Conservation (phyloP, 2,888 invertebrate species). For the Ferdinandea cuprea region DNA sequence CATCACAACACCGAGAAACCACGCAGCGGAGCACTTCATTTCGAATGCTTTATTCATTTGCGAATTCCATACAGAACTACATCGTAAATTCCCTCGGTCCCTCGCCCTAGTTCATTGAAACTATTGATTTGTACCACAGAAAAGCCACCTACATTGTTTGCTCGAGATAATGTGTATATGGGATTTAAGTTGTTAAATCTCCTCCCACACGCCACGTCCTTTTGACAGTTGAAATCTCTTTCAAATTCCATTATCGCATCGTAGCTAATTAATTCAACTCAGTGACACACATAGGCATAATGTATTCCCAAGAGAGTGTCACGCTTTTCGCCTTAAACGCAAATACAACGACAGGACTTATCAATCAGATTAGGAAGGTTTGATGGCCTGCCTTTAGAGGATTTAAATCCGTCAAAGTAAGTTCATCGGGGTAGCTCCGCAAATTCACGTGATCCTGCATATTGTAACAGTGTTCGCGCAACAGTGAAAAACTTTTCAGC, state of each 20-base stretch:
- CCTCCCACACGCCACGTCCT: neutral
- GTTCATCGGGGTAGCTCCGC: neutral
- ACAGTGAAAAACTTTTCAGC: conserved; percentile 32
- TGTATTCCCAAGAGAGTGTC: neutral
- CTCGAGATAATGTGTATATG: neutral
- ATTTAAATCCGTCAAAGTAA: conserved; percentile 2
- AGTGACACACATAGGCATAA: neutral
- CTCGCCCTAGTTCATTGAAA: conserved; percentile 1
- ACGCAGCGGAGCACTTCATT: neutral
- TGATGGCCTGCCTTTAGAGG: neutral
- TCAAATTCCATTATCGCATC: neutral
- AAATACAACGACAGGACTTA: neutral
- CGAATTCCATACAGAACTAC: neutral
- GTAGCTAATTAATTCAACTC: neutral
- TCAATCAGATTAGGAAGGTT: conserved; percentile 1
- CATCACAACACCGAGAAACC: neutral
- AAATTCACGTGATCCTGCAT: conserved; percentile 25
- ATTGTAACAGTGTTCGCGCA: neutral
- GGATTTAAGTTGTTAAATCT: conserved; percentile 19
- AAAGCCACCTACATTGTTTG: conserved; percentile 1
- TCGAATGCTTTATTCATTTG: neutral
- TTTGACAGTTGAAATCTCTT: neutral
- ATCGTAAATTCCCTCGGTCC: conserved; percentile 11
- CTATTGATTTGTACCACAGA: conserved; percentile 5
- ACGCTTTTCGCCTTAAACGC: neutral